Evolutionary conservation across 2,113 vertebrate genomes (phyloP).

Genomic region (Chionomys nivalis): DNA sequence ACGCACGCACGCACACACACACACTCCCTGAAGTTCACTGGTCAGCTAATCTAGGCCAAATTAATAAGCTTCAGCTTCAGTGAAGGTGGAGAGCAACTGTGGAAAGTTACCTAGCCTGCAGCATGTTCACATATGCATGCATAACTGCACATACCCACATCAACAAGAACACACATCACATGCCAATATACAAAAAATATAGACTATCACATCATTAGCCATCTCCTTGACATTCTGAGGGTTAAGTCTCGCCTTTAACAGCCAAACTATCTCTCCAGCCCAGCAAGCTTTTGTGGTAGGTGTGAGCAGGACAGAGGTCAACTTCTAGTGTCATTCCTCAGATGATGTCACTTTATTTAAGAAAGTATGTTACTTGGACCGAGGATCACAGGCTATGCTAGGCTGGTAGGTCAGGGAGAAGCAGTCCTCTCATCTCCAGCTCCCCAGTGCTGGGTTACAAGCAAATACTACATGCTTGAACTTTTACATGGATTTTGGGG

Average conservation of each 20-base stretch:
- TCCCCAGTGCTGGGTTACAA: background rate
- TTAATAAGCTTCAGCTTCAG: background rate
- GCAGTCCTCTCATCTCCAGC: background rate
- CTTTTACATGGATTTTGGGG: no score
- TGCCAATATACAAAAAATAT: background rate
- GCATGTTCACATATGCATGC: background rate
- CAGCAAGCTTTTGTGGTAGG: background rate
- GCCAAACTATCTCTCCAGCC: background rate
- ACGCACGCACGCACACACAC: background rate
- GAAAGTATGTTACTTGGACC: background rate
- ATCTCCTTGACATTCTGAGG: background rate
- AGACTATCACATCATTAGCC: conserved; percentile 10
- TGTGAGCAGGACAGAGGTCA: background rate
- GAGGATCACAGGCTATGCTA: background rate
- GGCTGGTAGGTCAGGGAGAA: background rate
- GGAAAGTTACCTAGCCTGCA: background rate
- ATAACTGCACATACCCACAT: background rate
- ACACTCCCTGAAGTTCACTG: background rate
- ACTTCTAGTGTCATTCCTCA: background rate
- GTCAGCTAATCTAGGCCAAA: background rate
- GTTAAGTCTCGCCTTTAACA: background rate
- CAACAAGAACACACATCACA: background rate
- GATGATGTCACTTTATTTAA: background rate
- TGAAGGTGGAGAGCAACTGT: background rate
- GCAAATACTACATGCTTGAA: background rate